Base-by-base conservation (phyloP, 2,797 vertebrate genomes). In the Graptemys geographica region DNA sequence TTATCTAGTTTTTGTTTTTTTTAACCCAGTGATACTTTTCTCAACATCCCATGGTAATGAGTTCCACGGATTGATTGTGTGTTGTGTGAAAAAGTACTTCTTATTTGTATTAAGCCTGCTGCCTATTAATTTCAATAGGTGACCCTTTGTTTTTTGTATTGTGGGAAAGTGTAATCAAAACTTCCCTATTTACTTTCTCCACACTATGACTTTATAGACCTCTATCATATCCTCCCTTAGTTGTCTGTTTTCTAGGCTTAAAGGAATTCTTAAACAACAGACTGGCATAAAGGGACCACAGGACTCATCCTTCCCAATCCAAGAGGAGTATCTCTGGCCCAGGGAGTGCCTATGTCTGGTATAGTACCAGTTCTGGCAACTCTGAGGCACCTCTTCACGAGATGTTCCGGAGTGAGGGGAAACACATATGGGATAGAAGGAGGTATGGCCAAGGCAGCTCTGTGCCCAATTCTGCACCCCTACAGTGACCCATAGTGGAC, bases 351-450 rank as follows among this genome's bases (percentile, higher is more conserved):
- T 91, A 5, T 37, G n/a, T 51, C 81, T 86, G 62, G 5, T 41
- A 79, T 41, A 56, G 31, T 86, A 15, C n/a, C 89, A 44, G 1
- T 31, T 59, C 57, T 31, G 28, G 27, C 28, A 62, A 62, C 1
- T 57, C 57, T 85, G 2, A 33, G 2, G 13, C n/a, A 21, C 18
- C 6, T 81, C 56, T 78, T 27, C 27, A 76, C 7, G 4, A 15
- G 25, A 4, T n/a, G 37, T 1, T 2, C 12, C 8, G 23, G 1
- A 31, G 4, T 5, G n/a, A 69, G 19, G 65, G 33, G 65, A 37
- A 69, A n/a, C 5, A 49, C 3, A 1, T 5, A 11, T 33, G 12
- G n/a, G 86, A 81, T 8, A 86, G 11, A 56, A 57, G 87, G n/a
- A 19, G 65, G n/a, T 37, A 37, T 37, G 65, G 18, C 65, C 65